phyloP scores from a whole-genome alignment of 1,140 invertebrate genomes.

The Ctenoplectra terminalis region DNA sequence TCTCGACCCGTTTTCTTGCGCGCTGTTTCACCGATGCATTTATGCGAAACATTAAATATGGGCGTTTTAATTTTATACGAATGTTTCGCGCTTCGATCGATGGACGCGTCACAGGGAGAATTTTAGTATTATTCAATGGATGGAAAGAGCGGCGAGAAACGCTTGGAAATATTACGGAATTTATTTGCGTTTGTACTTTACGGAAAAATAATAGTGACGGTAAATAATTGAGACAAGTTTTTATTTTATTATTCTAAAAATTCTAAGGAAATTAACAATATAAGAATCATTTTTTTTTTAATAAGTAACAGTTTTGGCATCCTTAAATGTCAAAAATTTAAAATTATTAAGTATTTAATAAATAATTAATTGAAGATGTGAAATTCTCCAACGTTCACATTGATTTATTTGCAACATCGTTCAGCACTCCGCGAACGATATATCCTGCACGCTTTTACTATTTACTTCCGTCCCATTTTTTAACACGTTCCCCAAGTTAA shows the following conservation, averaged over 20 bases:
- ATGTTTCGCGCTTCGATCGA: background rate
- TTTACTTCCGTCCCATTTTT: background rate
- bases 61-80: constrained; percentile 12
- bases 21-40: background rate
- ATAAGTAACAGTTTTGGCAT: no score
- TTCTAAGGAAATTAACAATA: no score
- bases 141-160: background rate
- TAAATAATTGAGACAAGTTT: no score
- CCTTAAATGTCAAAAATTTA: no score
- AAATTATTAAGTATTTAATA: no score
- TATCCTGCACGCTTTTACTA: no score
- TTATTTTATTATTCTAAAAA: no score
- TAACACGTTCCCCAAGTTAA: background rate
- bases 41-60: constrained; percentile 21
- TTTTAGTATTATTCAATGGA: background rate
- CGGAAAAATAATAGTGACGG: background rate
- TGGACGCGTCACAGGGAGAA: background rate
- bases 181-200: background rate
- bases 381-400: no score
- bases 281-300: no score
- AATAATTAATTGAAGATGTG: no score
- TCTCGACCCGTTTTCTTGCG: background rate
- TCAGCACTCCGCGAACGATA: background rate
- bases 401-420: no score
- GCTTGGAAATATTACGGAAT: no score